Evolutionary conservation across 37 sponge, comb jelly and placozoan genomes (phyloP).

Genomic region (Halisarca cf. caerulea): DNA sequence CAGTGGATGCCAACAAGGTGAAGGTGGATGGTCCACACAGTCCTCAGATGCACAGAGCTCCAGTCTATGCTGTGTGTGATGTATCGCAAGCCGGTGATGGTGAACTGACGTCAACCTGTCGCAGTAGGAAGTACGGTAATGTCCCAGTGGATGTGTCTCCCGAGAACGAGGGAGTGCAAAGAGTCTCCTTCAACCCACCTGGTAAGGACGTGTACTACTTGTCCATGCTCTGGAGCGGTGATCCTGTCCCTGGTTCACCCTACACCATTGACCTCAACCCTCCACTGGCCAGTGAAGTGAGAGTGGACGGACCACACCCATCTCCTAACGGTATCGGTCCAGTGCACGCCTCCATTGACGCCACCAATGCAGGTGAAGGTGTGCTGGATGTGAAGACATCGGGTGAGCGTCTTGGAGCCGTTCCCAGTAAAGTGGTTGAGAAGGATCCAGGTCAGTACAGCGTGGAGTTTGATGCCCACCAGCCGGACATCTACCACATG

Average conservation of each 20-base stretch:
- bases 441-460: conserved; percentile 37
- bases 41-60: conserved; percentile 22
- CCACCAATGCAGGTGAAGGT: conserved; percentile 51
- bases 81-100: conserved; percentile 66
- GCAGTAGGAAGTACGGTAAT: conserved; percentile 52
- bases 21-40: conserved; percentile 38
- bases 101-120: conserved; percentile 49
- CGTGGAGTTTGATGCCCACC: conserved; percentile 26
- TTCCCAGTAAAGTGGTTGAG: conserved; percentile 26
- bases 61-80: conserved; percentile 21
- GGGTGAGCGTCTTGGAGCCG: conserved; percentile 39
- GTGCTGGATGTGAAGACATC: conserved; percentile 30
- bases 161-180: neutral
- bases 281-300: conserved; percentile 48
- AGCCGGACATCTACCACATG: conserved; percentile 49
- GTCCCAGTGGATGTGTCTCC: conserved; percentile 41
- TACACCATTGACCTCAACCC: conserved; percentile 53
- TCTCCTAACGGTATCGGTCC: conserved; percentile 15
- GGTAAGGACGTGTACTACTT: conserved; percentile 47
- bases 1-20: conserved; percentile 35
- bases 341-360: conserved; percentile 41
- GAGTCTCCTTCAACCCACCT: conserved; percentile 48
- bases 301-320: conserved; percentile 51
- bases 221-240: conserved; percentile 59
- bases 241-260: conserved; percentile 51